These are phyloP conservation scores for Stenichneumon culpator DNA, from an alignment of 2,888 invertebrate species.

Conservation along the genomic window DNA sequence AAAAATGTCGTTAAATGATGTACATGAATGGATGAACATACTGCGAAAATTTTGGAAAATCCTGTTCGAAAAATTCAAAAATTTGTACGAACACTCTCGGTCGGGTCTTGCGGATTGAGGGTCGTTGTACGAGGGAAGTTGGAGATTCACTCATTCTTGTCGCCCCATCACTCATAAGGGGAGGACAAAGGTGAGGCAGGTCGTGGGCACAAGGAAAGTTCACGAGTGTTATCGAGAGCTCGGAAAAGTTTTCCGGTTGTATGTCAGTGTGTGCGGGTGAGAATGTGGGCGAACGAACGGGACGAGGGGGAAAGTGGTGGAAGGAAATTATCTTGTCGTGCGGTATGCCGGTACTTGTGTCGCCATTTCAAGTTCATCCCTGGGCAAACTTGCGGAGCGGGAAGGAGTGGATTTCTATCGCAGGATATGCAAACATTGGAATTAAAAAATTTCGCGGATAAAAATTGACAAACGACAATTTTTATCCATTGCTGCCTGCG, in stretches of 20 bases:
- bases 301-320: slow-evolving; percentile 32
- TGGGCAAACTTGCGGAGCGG: slow-evolving; percentile 4
- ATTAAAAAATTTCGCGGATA: neutral
- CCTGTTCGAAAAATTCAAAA: slow-evolving; percentile 26
- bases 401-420: neutral
- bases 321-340: neutral
- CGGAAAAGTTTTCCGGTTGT: slow-evolving; percentile 64
- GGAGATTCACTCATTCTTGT: slow-evolving; percentile 50
- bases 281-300: slow-evolving; percentile 10
- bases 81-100: slow-evolving; percentile 51
- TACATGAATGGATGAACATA: neutral
- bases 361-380: neutral
- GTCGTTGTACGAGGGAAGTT: slow-evolving; percentile 61
- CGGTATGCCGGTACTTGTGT: neutral
- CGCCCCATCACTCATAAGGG: slow-evolving; percentile 73
- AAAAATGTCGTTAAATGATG: neutral
- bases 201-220: slow-evolving; percentile 75
- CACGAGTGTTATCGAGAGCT: slow-evolving; percentile 60
- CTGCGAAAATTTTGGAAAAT: slow-evolving; percentile 19
- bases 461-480: neutral
- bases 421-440: neutral
- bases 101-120: slow-evolving; percentile 49
- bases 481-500: neutral
- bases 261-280: slow-evolving; percentile 35
- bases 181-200: slow-evolving; percentile 77